Evolutionary conservation across 2,113 vertebrate species (phyloP).

Genomic region (Oreotrochilus melanogaster): DNA sequence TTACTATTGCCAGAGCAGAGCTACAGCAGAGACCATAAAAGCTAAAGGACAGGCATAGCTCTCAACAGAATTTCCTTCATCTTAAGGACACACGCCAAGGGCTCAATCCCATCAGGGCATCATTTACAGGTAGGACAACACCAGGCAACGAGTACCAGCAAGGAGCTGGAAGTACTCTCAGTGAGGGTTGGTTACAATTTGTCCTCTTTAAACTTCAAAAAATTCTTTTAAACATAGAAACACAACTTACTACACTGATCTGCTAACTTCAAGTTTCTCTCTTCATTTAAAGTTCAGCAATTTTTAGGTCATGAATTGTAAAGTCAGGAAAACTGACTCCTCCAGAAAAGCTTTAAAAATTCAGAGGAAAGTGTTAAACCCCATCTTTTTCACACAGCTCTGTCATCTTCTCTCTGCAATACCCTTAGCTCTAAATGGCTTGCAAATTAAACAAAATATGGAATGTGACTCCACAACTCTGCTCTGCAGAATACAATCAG

Average conservation of each 20-base stretch:
- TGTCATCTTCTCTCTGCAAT: not conserved
- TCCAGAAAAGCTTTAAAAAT: not conserved
- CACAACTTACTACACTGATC: not conserved
- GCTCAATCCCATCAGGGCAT: not conserved
- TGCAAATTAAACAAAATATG: slow-evolving; percentile 46
- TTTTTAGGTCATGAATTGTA: not conserved
- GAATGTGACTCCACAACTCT: not conserved
- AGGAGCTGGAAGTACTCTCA: not conserved
- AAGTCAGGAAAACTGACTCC: not conserved
- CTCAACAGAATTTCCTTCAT: fast-evolving
- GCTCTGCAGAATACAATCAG: not conserved
- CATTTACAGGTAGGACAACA: not conserved
- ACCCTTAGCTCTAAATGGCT: slow-evolving; percentile 4
- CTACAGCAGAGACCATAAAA: not conserved
- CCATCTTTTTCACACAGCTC: not conserved
- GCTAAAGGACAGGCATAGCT: not conserved
- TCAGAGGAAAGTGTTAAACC: not conserved
- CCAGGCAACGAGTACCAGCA: not conserved
- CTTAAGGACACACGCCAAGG: not conserved
- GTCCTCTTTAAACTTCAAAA: not conserved
- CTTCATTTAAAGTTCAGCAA: not conserved
- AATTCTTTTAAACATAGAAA: not conserved
- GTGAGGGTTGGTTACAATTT: not conserved
- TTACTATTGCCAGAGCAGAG: not conserved
- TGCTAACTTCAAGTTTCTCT: not conserved